These are phyloP conservation scores for Euthynnus affinis DNA, from an alignment of 2,797 vertebrate species.

Conservation along the genomic window DNA sequence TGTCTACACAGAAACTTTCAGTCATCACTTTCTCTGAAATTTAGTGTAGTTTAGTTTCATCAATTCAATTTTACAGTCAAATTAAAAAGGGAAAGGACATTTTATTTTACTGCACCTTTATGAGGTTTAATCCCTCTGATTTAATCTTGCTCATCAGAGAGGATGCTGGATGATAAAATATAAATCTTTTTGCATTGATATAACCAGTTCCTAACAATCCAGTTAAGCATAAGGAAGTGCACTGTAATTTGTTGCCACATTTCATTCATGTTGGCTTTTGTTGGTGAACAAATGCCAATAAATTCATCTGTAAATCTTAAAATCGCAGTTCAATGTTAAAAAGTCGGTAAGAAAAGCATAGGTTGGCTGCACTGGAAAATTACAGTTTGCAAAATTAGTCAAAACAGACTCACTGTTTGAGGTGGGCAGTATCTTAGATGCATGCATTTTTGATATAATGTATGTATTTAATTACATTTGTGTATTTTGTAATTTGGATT, in stretches of 20 bases:
- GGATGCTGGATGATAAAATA: slow-evolving; percentile 24
- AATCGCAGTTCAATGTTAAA: slow-evolving; percentile 37
- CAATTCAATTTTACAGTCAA: neutral
- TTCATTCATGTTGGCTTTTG: slow-evolving; percentile 32
- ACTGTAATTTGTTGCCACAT: slow-evolving; percentile 22
- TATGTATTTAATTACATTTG: slow-evolving; percentile 72
- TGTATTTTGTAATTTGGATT: slow-evolving; percentile 78
- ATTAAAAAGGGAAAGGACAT: neutral
- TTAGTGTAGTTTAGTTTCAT: neutral
- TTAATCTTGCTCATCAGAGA: slow-evolving; percentile 29
- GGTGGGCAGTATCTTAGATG: slow-evolving; percentile 45
- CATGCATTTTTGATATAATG: slow-evolving; percentile 69
- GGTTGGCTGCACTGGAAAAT: slow-evolving; percentile 68
- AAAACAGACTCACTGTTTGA: slow-evolving; percentile 28
- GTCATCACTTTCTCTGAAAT: neutral
- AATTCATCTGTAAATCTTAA: slow-evolving; percentile 36
- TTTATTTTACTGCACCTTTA: slow-evolving; percentile 3
- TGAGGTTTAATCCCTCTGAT: slow-evolving; percentile 6
- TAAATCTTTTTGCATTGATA: slow-evolving; percentile 16
- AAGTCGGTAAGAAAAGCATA: slow-evolving; percentile 18
- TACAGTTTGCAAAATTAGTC: slow-evolving; percentile 40
- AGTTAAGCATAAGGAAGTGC: slow-evolving; percentile 21
- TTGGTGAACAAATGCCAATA: slow-evolving; percentile 46
- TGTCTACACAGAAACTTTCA: neutral
- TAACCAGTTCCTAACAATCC: slow-evolving; percentile 2